These are phyloP conservation scores for Alectoris magna DNA, from an alignment of 2,797 vertebrate genomes.

Conservation along the genomic window DNA sequence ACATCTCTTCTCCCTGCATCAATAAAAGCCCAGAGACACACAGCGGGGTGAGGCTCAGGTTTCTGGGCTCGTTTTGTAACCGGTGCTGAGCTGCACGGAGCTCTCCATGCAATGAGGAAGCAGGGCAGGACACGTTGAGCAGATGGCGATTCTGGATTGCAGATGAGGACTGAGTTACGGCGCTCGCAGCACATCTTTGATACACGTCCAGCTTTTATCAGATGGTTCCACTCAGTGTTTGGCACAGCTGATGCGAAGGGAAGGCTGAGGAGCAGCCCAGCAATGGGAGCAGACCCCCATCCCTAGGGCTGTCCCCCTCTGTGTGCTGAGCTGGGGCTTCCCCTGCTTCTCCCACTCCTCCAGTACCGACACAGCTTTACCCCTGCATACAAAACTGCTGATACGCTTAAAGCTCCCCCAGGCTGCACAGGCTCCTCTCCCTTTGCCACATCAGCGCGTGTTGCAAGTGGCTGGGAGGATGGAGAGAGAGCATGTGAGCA, in stretches of 20 bases:
- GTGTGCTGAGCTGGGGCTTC: background rate
- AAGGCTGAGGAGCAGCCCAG: constrained; percentile 38
- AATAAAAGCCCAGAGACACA: background rate
- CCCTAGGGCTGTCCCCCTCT: background rate
- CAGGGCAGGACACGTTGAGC: background rate
- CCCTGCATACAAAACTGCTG: rapidly evolving
- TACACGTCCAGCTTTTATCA: constrained; percentile 56
- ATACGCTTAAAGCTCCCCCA: background rate
- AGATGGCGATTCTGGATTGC: constrained; percentile 48
- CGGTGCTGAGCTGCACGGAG: background rate
- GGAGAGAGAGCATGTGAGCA: background rate
- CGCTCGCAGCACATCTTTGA: constrained; percentile 48
- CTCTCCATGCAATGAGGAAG: background rate
- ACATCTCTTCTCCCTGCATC: background rate
- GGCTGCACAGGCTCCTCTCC: background rate
- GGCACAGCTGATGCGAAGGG: constrained; percentile 25
- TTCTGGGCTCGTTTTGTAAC: background rate
- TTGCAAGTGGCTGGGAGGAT: background rate
- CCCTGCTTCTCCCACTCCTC: background rate
- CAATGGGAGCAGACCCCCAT: background rate
- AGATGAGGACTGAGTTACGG: background rate
- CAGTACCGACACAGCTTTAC: background rate
- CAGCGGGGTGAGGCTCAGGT: background rate
- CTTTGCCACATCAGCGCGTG: background rate
- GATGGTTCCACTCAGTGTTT: constrained; percentile 71